Evolutionary conservation across 2,797 vertebrate species (phyloP).

Genomic region (Sphaeramia orbicularis): DNA sequence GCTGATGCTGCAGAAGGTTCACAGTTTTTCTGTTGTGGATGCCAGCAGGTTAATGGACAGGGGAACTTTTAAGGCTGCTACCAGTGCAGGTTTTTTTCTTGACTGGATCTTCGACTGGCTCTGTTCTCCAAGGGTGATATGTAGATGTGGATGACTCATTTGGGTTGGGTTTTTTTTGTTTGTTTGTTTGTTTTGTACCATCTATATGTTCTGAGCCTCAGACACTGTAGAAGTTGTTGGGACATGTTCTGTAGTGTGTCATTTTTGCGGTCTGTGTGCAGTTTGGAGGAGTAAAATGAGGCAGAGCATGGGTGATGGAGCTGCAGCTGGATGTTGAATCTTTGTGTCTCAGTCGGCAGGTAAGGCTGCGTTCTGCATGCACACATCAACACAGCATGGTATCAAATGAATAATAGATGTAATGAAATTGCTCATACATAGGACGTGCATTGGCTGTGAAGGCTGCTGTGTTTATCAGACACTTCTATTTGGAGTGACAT

Average conservation of each 20-base stretch:
- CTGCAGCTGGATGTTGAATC: conserved; percentile 58
- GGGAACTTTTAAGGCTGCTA: conserved; percentile 66
- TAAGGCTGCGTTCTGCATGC: conserved; percentile 54
- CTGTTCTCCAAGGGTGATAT: conserved; percentile 18
- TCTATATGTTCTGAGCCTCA: conserved; percentile 34
- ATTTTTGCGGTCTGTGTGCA: conserved; percentile 60
- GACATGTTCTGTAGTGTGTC: conserved; percentile 65
- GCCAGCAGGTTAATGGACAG: conserved; percentile 20
- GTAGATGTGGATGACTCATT: conserved; percentile 48
- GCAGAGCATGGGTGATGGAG: conserved; percentile 62
- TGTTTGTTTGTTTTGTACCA: conserved; percentile 19
- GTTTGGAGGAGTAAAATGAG: conserved; percentile 63
- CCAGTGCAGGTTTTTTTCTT: conserved; percentile 36
- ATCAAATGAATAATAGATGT: background rate
- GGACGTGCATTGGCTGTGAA: background rate
- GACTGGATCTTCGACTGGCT: conserved; percentile 31
- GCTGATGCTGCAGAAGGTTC: conserved; percentile 37
- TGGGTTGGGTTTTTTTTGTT: conserved; percentile 18
- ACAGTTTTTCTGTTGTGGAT: conserved; percentile 32
- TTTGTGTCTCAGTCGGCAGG: conserved; percentile 66
- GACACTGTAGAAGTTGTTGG: conserved; percentile 19
- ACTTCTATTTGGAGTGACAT: conserved; percentile 15
- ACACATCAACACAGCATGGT: too few species aligned
- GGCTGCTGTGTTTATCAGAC: background rate
- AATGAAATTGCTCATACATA: background rate